phyloP scores from a whole-genome alignment of 2,113 vertebrate genomes.

The Xiphophorus couchianus region DNA sequence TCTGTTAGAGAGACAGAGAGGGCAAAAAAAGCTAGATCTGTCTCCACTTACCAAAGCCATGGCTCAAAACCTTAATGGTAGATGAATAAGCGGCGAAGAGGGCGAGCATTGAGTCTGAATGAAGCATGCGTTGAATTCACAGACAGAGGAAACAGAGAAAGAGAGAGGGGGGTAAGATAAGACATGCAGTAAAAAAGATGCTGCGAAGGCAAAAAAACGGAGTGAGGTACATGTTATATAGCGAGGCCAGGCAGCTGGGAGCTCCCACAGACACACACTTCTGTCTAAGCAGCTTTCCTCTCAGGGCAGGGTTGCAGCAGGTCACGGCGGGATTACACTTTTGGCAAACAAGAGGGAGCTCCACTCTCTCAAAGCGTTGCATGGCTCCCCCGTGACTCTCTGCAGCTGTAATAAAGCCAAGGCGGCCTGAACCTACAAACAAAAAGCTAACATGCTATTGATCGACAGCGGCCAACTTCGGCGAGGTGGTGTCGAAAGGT shows the following conservation, averaged over 20 bases:
- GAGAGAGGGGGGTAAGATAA: not conserved
- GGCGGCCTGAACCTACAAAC: conserved; percentile 82
- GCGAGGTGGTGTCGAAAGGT: conserved; percentile 76
- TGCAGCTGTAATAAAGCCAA: conserved; percentile 82
- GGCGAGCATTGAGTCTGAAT: conserved; percentile 38
- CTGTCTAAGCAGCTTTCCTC: conserved; percentile 84
- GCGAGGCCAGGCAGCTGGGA: conserved; percentile 61
- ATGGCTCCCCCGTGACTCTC: conserved; percentile 79
- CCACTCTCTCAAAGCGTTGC: conserved; percentile 74
- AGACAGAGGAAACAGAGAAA: not conserved
- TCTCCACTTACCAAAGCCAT: conserved; percentile 69
- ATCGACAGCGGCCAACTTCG: conserved; percentile 79
- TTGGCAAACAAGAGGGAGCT: conserved; percentile 85
- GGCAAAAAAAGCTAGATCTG: conserved; percentile 50
- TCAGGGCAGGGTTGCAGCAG: conserved; percentile 77
- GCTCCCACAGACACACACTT: conserved; percentile 75
- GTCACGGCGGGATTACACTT: conserved; percentile 83
- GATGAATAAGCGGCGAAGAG: conserved; percentile 29
- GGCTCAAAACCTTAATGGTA: conserved; percentile 33
- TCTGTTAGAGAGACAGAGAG: conserved; percentile 29
- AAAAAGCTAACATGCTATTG: conserved; percentile 84
- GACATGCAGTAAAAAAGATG: not conserved
- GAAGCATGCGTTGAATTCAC: conserved; percentile 26
- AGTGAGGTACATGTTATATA: conserved; percentile 28
- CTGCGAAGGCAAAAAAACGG: conserved; percentile 4